These are phyloP conservation scores for Odontesthes bonariensis DNA, from an alignment of 2,113 vertebrate genomes.

Conservation along the genomic window DNA sequence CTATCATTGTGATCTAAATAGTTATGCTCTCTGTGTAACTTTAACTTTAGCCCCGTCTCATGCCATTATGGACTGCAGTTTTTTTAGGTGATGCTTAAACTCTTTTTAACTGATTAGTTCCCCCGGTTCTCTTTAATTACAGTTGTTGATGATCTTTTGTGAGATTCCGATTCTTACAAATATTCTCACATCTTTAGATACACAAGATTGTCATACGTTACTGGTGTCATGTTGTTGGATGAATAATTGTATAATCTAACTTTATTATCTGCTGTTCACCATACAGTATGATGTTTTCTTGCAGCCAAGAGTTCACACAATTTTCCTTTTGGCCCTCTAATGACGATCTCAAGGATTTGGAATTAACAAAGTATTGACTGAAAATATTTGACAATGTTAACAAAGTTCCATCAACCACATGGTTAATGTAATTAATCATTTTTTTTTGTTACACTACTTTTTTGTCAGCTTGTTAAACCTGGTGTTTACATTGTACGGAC, in stretches of 20 bases:
- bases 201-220: not conserved
- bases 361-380: not conserved
- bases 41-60: not conserved
- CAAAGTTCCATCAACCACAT: not conserved
- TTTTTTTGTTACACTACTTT: not conserved
- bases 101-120: too few relatives aligned
- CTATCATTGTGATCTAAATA: not conserved
- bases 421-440: not conserved
- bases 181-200: not conserved
- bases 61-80: not conserved
- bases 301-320: not conserved
- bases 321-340: not conserved
- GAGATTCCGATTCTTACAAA: not conserved
- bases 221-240: not conserved
- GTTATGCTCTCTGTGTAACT: not conserved
- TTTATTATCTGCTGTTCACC: not conserved
- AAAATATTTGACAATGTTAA: not conserved
- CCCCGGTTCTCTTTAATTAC: not conserved
- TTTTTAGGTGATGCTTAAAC: not conserved
- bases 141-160: not conserved
- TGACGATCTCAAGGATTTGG: not conserved
- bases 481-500: not conserved
- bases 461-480: not conserved
- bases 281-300: not conserved
- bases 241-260: not conserved